Percentiles rank a stretch among this genome's conserved stretches.
Evolutionary conservation across 2,797 vertebrate genomes (phyloP).

Genomic region (Bradypodion ventrale): DNA sequence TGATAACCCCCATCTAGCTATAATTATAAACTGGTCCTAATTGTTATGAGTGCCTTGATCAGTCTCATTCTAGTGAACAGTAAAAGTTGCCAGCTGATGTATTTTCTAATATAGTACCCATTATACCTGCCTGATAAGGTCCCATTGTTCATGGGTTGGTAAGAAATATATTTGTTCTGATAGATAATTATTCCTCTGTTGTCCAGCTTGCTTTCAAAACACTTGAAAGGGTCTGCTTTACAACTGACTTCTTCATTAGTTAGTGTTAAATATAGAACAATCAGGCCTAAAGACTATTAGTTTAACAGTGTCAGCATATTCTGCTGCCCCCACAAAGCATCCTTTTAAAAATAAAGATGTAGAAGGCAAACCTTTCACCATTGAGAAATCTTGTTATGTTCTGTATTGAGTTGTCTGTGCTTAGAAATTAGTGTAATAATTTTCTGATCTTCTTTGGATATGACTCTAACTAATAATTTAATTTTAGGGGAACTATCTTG

Average conservation of each 20-base stretch:
- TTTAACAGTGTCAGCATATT: not conserved
- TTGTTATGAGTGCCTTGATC: not conserved
- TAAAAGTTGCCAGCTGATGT: not conserved
- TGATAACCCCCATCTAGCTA: not conserved
- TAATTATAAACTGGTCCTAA: not conserved
- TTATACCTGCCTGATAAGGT: not conserved
- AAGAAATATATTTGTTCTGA: not conserved
- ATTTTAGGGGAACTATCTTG: not conserved
- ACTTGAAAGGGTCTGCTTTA: not conserved
- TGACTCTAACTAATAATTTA: not conserved
- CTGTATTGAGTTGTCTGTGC: not conserved
- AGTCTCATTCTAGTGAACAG: constrained; percentile 3
- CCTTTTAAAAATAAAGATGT: not conserved
- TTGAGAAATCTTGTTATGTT: not conserved
- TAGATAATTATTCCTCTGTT: constrained; percentile 8
- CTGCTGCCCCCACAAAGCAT: not conserved
- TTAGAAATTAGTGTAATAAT: not conserved
- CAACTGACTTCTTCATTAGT: not conserved
- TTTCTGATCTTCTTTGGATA: not conserved
- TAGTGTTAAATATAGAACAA: not conserved
- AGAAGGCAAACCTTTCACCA: not conserved
- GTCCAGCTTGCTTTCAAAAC: not conserved
- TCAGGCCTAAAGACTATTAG: not conserved
- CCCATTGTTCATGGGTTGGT: not conserved
- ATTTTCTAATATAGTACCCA: not conserved